These are phyloP conservation scores for Eubucco bourcierii DNA, from an alignment of 2,113 vertebrate species.

Conservation along the genomic window DNA sequence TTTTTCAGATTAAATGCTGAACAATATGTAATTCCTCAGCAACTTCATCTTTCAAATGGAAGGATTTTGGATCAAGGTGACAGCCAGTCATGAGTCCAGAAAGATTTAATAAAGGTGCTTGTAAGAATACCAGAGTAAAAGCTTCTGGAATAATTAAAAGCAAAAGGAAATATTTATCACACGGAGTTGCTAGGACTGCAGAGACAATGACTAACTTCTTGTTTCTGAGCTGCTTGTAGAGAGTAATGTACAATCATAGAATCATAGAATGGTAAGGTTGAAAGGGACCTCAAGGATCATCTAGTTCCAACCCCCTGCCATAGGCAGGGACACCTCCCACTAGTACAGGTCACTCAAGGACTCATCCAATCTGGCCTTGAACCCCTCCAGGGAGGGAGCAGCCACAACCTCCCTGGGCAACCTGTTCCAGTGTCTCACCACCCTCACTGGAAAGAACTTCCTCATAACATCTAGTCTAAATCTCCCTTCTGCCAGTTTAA, in stretches of 20 bases:
- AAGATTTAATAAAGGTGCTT: not conserved
- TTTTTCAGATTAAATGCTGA: constrained; percentile 47
- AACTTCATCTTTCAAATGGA: not conserved
- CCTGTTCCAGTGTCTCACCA: too few relatives aligned
- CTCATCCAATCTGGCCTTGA: too few relatives aligned
- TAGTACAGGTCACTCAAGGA: too few relatives aligned
- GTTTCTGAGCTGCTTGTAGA: not conserved
- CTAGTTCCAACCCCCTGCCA: too few relatives aligned
- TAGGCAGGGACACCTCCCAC: too few relatives aligned
- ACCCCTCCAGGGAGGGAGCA: too few relatives aligned
- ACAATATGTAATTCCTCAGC: constrained; percentile 10
- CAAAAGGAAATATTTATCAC: not conserved
- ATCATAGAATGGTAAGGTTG: too few relatives aligned
- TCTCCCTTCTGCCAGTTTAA: too few relatives aligned
- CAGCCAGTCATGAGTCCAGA: not conserved
- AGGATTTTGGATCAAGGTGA: not conserved
- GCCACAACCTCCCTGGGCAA: too few relatives aligned
- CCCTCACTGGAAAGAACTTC: too few relatives aligned
- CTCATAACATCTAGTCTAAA: too few relatives aligned
- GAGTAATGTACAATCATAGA: not conserved
- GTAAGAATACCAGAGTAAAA: not conserved
- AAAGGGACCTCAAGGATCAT: too few relatives aligned
- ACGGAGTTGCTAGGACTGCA: not conserved
- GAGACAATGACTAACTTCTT: not conserved
- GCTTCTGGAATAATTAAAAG: not conserved